Evolutionary conservation across 2,797 vertebrate species (phyloP).

Genomic region (Heliangelus exortis): DNA sequence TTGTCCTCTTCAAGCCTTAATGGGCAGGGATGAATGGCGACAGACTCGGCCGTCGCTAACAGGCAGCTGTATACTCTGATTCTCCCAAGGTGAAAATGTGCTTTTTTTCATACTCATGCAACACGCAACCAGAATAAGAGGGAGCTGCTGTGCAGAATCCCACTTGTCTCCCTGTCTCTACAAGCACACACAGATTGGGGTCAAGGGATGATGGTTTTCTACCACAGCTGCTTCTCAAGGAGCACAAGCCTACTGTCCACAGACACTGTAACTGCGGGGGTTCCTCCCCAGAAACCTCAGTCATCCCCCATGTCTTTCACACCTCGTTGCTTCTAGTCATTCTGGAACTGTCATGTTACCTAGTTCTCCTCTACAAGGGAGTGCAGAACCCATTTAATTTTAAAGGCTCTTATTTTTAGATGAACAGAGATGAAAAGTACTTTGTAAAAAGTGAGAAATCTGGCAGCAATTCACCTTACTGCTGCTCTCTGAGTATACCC

Average conservation of each 20-base stretch:
- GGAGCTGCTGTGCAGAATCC: background rate
- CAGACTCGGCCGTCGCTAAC: background rate
- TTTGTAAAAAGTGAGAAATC: background rate
- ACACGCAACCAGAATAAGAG: background rate
- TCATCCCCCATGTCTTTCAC: background rate
- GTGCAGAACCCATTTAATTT: background rate
- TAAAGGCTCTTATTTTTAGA: background rate
- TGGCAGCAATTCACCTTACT: background rate
- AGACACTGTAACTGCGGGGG: background rate
- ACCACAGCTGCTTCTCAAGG: background rate
- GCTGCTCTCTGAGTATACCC: background rate
- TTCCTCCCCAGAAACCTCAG: background rate
- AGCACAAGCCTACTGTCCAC: background rate
- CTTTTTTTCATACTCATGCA: background rate
- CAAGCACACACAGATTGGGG: background rate
- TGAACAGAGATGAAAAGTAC: background rate
- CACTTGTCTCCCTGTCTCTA: background rate
- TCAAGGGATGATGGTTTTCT: background rate
- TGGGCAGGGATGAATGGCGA: background rate
- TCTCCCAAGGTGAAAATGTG: conserved; percentile 15
- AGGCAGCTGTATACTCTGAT: background rate
- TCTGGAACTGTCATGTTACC: background rate
- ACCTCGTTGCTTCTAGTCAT: background rate
- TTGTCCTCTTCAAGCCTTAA: conserved; percentile 23
- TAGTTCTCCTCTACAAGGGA: background rate